Percentiles rank a stretch among this genome's conserved stretches.
These are phyloP conservation scores for Enteromius radiatus DNA, from an alignment of 2,797 vertebrate species.

Conservation along the genomic window DNA sequence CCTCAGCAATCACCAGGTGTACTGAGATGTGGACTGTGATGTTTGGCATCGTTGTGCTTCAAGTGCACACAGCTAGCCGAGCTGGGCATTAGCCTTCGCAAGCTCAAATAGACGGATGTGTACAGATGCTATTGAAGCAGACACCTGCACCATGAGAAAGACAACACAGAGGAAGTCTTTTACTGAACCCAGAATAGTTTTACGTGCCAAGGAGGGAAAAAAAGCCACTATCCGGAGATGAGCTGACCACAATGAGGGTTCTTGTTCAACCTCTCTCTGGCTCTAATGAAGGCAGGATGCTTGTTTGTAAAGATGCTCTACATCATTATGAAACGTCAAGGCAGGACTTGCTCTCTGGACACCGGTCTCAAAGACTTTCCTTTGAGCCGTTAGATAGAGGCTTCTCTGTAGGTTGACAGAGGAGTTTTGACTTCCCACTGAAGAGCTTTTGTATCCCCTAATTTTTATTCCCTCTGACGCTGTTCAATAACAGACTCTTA, in stretches of 20 bases:
- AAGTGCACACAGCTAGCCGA: slow-evolving; percentile 49
- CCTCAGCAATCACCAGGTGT: slow-evolving; percentile 56
- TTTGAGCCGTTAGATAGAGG: slow-evolving; percentile 53
- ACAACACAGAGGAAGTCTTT: slow-evolving; percentile 54
- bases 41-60: slow-evolving; percentile 73
- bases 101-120: slow-evolving; percentile 56
- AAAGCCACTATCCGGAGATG: slow-evolving; percentile 51
- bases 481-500: slow-evolving; percentile 42
- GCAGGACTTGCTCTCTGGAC: slow-evolving; percentile 41
- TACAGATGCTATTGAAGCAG: slow-evolving; percentile 57
- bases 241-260: slow-evolving; percentile 47
- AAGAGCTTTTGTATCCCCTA: slow-evolving; percentile 46
- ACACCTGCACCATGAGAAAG: slow-evolving; percentile 65
- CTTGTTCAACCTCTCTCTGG: slow-evolving; percentile 46
- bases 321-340: slow-evolving; percentile 46
- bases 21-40: slow-evolving; percentile 68
- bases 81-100: slow-evolving; percentile 47
- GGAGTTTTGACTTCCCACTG: slow-evolving; percentile 49
- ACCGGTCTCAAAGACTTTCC: slow-evolving; percentile 50
- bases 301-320: slow-evolving; percentile 52
- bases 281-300: slow-evolving; percentile 54
- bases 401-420: slow-evolving; percentile 55
- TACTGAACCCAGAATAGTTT: slow-evolving; percentile 42
- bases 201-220: slow-evolving; percentile 44
- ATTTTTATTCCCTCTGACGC: slow-evolving; percentile 47